A percentile compares a stretch with the other conserved stretches of the same genome.
Conservation (phyloP, 2,113 vertebrate genomes). For the Grammomys dolichurus region DNA sequence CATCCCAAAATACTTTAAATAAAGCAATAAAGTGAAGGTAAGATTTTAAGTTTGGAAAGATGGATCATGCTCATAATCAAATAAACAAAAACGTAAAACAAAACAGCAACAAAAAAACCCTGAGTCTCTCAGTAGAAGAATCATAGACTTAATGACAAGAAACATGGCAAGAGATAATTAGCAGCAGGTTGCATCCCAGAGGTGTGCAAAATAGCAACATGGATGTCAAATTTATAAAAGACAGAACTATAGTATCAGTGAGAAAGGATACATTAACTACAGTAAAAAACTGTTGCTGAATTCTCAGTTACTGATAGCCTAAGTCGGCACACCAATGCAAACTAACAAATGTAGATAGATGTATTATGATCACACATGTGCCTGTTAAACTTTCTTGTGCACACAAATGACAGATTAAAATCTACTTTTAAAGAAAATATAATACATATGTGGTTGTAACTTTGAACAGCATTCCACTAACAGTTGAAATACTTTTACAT, state of each 20-base stretch:
- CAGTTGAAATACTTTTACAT: not conserved
- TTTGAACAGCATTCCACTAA: not conserved
- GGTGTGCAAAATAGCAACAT: not conserved
- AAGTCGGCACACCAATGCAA: not conserved
- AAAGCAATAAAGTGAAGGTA: not conserved
- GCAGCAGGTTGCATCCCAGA: too few species aligned
- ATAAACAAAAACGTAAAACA: not conserved
- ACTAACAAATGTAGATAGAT: not conserved
- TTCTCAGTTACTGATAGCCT: not conserved
- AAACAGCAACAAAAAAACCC: not conserved
- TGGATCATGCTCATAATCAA: not conserved
- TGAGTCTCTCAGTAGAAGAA: not conserved
- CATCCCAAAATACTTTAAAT: not conserved
- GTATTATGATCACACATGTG: not conserved
- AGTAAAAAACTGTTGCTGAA: not conserved
- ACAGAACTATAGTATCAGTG: not conserved
- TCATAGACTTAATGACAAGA: not conserved
- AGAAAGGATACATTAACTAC: not conserved
- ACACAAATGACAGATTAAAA: not conserved
- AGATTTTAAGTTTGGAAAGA: not conserved
- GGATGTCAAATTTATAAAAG: not conserved
- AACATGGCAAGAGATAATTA: not conserved
- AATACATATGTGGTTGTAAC: not conserved
- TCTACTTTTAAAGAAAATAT: not conserved
- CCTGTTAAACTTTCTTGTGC: not conserved